phyloP scores from a whole-genome alignment of 2,113 vertebrate genomes.

The Tragelaphus scriptus region DNA sequence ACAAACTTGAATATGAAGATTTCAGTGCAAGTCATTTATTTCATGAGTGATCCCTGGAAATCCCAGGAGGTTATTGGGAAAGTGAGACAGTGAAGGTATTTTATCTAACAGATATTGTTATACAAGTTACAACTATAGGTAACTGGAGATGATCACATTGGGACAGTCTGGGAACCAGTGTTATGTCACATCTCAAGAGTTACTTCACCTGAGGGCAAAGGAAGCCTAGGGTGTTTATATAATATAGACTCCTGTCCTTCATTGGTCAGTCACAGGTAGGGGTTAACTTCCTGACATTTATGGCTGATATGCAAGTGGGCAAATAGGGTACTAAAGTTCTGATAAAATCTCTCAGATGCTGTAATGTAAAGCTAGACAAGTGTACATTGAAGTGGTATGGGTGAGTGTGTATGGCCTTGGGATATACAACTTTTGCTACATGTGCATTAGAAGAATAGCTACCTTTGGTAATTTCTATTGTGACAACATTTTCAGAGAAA shows the following conservation, averaged over 20 bases:
- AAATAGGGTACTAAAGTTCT: neutral
- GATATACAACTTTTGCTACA: neutral
- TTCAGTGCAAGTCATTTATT: neutral
- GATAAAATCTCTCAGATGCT: neutral
- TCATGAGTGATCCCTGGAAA: neutral
- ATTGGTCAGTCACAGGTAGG: neutral
- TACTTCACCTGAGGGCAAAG: neutral
- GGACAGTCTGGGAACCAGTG: neutral
- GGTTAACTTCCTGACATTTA: neutral
- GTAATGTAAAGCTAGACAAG: neutral
- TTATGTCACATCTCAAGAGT: neutral
- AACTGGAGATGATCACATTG: neutral
- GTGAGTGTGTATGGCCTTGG: neutral
- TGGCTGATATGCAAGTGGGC: neutral
- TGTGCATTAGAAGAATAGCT: neutral
- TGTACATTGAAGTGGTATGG: too few relatives aligned
- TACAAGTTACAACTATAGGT: neutral
- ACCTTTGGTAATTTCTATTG: neutral
- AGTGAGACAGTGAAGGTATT: neutral
- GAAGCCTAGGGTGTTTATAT: neutral
- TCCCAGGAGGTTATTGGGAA: neutral
- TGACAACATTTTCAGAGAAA: neutral
- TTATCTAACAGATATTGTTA: neutral
- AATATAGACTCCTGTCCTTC: neutral
- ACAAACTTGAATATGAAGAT: neutral